Evolutionary conservation across 2,797 vertebrate genomes (phyloP).

Genomic region (Sebastes hopkinsi): DNA sequence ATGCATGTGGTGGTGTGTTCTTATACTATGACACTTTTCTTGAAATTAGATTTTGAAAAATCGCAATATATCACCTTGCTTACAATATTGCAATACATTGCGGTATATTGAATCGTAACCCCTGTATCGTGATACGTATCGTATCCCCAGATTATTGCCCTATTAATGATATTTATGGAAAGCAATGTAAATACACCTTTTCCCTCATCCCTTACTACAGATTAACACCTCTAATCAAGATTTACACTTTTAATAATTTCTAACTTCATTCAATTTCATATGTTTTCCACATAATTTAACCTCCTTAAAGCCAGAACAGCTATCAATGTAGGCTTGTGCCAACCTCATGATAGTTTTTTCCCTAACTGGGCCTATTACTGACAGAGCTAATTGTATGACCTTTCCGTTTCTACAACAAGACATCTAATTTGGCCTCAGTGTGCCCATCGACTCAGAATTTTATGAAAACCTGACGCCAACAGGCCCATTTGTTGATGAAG

Average conservation of each 20-base stretch:
- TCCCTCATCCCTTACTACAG: not conserved
- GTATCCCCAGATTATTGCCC: not conserved
- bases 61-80: no score
- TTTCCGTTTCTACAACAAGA: conserved; percentile 33
- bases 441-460: conserved; percentile 20
- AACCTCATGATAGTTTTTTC: conserved; percentile 25
- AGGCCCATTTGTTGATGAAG: conserved; percentile 52
- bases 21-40: no score
- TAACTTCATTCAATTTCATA: not conserved
- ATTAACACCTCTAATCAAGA: conserved; percentile 3
- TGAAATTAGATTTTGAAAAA: no score
- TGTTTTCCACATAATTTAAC: conserved; percentile 1
- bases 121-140: no score
- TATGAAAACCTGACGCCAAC: conserved; percentile 43
- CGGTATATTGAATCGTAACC: no score
- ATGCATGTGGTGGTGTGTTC: no score
- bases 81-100: no score
- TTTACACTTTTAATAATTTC: not conserved
- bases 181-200: not conserved
- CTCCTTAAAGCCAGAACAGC: not conserved
- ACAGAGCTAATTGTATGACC: conserved; percentile 32
- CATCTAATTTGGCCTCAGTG: conserved; percentile 48
- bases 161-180: not conserved
- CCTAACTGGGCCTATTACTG: conserved; percentile 12
- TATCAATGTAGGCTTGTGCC: not conserved